Percentiles rank a stretch among this genome's conserved stretches.
Conservation (phyloP, 64 coral and sea anemone genomes). For the Porites lutea region DNA sequence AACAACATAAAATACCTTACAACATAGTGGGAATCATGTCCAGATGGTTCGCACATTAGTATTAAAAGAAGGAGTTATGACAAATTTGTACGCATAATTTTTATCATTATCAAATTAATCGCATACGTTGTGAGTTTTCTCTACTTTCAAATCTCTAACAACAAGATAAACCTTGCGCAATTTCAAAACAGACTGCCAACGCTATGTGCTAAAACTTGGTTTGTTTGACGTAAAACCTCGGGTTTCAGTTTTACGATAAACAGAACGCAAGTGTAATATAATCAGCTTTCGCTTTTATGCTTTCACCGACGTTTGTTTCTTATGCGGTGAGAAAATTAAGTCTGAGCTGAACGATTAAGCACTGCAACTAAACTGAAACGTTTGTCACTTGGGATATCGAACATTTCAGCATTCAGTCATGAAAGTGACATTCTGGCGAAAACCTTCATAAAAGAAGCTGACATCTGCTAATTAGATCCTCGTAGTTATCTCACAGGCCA, state of each 20-base stretch:
- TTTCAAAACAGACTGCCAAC: not conserved
- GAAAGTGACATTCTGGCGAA: conserved; percentile 86
- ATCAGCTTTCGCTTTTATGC: conserved; percentile 60
- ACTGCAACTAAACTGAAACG: conserved; percentile 47
- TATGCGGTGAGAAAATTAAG: not conserved
- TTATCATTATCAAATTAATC: conserved; percentile 51
- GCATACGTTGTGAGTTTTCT: conserved; percentile 23
- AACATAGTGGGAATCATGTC: not conserved
- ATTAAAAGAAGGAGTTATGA: conserved; percentile 41
- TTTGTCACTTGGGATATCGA: conserved; percentile 82
- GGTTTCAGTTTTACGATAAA: conserved; percentile 15
- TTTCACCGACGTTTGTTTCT: conserved; percentile 34
- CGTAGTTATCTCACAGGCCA: conserved; percentile 65
- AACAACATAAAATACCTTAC: not conserved
- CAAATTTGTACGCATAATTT: conserved; percentile 50
- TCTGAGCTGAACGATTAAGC: conserved; percentile 23
- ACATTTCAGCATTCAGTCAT: conserved; percentile 96
- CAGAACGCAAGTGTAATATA: conserved; percentile 26
- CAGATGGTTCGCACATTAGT: conserved; percentile 63
- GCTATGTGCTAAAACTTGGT: not conserved
- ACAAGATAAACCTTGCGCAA: conserved; percentile 3
- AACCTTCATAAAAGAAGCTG: conserved; percentile 81
- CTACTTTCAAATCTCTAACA: not conserved
- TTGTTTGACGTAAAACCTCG: not conserved
- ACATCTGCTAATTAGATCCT: conserved; percentile 97